phyloP scores from a whole-genome alignment of 2,888 invertebrate species.

The Caenorhabditis japonica region DNA sequence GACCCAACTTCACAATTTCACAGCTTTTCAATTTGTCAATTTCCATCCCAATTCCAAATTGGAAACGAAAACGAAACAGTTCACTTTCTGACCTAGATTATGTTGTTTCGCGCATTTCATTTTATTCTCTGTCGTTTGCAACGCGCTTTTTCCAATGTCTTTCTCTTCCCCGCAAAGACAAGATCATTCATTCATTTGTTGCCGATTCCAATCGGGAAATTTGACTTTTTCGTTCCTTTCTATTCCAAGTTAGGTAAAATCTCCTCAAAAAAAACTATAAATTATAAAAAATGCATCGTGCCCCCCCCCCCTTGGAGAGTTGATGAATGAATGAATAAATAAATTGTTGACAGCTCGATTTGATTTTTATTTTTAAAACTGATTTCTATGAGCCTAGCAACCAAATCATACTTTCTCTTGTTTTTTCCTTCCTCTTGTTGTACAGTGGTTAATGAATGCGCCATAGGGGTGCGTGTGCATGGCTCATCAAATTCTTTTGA shows the following conservation, averaged over 20 bases:
- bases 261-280: background rate
- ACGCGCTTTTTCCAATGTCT: slow-evolving; percentile 8
- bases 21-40: too few species aligned
- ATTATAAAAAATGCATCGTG: too few species aligned
- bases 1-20: too few species aligned
- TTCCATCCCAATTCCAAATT: too few species aligned
- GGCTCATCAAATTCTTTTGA: slow-evolving; percentile 34
- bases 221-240: background rate
- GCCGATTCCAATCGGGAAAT: slow-evolving; percentile 19
- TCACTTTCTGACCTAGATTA: slow-evolving; percentile 38
- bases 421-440: too few species aligned
- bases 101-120: slow-evolving; percentile 18
- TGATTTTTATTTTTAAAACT: too few species aligned
- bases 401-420: too few species aligned
- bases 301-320: too few species aligned
- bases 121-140: slow-evolving; percentile 11
- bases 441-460: slow-evolving; percentile 7
- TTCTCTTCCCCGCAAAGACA: slow-evolving; percentile 2
- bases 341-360: too few species aligned
- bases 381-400: too few species aligned
- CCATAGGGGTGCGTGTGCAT: background rate
- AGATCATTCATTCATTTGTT: slow-evolving; percentile 1
- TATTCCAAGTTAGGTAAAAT: background rate
- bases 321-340: too few species aligned
- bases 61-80: too few species aligned